Percentiles rank a stretch among this genome's conserved stretches.
phyloP scores from a whole-genome alignment of 2,113 vertebrate species.

The Merops nubicus region DNA sequence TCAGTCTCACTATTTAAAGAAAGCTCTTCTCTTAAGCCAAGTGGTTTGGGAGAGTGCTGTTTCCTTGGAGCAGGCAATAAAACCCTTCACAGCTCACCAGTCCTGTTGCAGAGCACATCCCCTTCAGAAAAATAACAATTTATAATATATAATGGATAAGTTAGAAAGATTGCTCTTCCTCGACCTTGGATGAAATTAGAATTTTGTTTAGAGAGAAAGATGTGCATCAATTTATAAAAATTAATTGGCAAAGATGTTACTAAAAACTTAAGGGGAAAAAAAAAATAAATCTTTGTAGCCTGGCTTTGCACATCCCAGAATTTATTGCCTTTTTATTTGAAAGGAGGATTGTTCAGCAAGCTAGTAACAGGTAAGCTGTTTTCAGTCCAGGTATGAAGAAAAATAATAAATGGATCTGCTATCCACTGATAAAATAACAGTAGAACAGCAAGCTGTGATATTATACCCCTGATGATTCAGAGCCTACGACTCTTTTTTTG shows the following conservation, averaged over 20 bases:
- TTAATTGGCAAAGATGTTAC: not conserved
- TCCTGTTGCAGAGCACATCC: not conserved
- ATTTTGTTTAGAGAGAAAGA: not conserved
- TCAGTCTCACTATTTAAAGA: not conserved
- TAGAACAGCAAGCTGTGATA: not conserved
- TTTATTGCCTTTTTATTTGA: not conserved
- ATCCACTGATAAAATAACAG: not conserved
- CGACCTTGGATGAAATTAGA: not conserved
- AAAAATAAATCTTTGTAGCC: not conserved
- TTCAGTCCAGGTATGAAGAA: not conserved
- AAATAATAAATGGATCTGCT: not conserved
- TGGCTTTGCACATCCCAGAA: not conserved
- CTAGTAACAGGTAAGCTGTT: not conserved
- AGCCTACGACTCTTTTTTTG: not conserved
- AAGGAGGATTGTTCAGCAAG: not conserved
- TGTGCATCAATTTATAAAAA: not conserved
- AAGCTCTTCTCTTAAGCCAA: not conserved
- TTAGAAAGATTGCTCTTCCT: not conserved
- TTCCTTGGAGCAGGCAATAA: not conserved
- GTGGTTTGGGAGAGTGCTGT: not conserved
- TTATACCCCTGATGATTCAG: not conserved
- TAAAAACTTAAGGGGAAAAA: not conserved
- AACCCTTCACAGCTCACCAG: not conserved
- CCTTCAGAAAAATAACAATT: not conserved
- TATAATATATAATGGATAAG: not conserved